Conservation (phyloP, 2,113 vertebrate genomes). For the Octodon degus region DNA sequence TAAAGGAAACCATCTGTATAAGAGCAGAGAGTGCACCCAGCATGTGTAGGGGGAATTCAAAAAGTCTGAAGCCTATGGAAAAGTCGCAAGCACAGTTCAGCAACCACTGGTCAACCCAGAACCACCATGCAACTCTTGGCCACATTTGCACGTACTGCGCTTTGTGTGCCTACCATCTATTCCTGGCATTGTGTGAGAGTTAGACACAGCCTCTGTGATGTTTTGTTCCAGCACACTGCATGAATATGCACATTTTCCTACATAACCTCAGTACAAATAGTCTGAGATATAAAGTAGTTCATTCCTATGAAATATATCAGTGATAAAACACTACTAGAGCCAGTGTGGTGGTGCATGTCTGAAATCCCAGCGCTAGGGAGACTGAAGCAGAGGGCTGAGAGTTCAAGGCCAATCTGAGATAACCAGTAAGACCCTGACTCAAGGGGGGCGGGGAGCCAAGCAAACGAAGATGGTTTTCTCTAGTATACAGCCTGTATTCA, state of each 20-base stretch:
- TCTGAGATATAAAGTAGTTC: background rate
- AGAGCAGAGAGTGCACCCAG: background rate
- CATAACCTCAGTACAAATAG: background rate
- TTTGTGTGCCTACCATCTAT: background rate
- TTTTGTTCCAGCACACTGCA: background rate
- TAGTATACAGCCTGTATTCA: background rate
- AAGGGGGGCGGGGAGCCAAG: background rate
- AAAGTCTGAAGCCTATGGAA: background rate
- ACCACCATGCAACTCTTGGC: background rate
- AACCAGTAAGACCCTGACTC: background rate
- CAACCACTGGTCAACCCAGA: background rate
- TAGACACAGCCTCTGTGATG: background rate
- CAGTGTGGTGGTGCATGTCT: background rate
- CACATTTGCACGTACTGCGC: background rate
- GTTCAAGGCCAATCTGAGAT: background rate
- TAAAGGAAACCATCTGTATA: background rate
- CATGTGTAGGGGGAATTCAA: fast-evolving
- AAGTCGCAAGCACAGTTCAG: background rate
- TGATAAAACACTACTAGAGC: background rate
- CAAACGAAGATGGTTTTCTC: background rate
- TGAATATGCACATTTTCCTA: background rate
- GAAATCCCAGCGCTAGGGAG: background rate
- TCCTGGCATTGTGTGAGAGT: background rate
- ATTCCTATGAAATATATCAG: background rate
- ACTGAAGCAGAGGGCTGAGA: background rate